A percentile compares a stretch with the other conserved stretches of the same genome.
Conservation (phyloP, 2,888 invertebrate genomes). For the Drosophila mayaguana region DNA sequence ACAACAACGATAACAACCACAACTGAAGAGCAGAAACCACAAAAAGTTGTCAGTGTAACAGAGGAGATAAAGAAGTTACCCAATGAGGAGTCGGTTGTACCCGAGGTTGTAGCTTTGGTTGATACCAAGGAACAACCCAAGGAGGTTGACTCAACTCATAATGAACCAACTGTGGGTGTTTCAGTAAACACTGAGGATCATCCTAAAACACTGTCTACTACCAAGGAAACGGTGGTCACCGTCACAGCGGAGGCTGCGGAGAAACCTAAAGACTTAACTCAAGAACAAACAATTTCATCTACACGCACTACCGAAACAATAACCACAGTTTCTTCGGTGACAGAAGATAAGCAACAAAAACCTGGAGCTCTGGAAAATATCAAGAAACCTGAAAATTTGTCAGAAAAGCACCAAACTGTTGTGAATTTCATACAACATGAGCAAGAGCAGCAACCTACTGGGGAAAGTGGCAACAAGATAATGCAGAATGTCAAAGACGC, state of each 20-base stretch:
- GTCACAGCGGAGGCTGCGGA: constrained; percentile 15
- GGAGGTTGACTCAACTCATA: constrained; percentile 2
- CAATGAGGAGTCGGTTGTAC: neutral
- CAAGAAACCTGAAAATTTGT: constrained; percentile 3
- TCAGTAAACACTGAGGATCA: constrained; percentile 20
- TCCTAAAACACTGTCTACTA: constrained; percentile 3
- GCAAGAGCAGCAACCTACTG: constrained; percentile 30
- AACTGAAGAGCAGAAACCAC: constrained; percentile 41
- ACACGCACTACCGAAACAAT: constrained; percentile 35
- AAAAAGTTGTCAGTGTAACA: constrained; percentile 20
- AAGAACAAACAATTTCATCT: constrained; percentile 14
- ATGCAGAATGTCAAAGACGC: constrained; percentile 87
- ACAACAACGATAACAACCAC: constrained; percentile 54
- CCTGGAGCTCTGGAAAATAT: constrained; percentile 45
- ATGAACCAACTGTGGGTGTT: constrained; percentile 7
- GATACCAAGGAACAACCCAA: constrained; percentile 8
- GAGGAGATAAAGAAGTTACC: constrained; percentile 23
- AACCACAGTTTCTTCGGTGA: constrained; percentile 35
- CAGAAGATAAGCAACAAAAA: constrained; percentile 27
- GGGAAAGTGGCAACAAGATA: constrained; percentile 44
- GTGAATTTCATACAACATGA: constrained; percentile 74
- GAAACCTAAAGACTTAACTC: constrained; percentile 8
- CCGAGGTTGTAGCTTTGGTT: constrained; percentile 13
- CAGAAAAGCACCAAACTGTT: constrained; percentile 57
- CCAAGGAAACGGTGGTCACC: neutral